phyloP scores from a whole-genome alignment of 1,140 invertebrate species.

The Sitodiplosis mosellana region DNA sequence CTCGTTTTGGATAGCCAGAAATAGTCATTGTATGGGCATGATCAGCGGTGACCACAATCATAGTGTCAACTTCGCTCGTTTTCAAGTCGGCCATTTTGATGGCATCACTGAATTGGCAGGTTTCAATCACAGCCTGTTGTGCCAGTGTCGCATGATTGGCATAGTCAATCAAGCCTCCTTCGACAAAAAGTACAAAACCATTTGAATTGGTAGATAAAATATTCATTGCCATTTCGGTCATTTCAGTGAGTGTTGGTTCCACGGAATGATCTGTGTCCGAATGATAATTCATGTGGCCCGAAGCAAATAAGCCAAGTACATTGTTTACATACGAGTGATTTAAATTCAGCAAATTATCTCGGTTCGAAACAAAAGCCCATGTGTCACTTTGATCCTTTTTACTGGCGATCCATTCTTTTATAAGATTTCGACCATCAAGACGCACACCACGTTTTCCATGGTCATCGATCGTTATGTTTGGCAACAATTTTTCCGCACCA shows the following conservation, averaged over 20 bases:
- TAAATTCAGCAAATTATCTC: too few species aligned
- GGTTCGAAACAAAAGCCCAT: too few species aligned
- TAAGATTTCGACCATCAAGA: constrained; percentile 24
- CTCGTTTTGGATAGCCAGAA: too few species aligned
- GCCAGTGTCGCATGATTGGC: constrained; percentile 49
- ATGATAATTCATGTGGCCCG: constrained; percentile 19
- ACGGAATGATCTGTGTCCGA: constrained; percentile 31
- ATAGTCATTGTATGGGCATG: constrained; percentile 52
- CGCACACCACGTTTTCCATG: constrained; percentile 30
- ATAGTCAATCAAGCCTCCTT: constrained; percentile 52
- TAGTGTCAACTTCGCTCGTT: constrained; percentile 40
- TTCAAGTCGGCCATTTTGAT: constrained; percentile 36
- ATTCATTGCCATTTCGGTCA: constrained; percentile 53
- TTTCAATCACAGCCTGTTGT: constrained; percentile 46
- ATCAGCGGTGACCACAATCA: constrained; percentile 79
- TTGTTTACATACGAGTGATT: too few species aligned
- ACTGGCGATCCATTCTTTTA: constrained; percentile 27
- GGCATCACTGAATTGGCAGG: too few species aligned
- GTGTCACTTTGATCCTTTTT: too few species aligned
- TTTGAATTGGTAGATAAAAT: constrained; percentile 47
- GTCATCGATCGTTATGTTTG: constrained; percentile 22
- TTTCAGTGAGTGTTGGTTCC: constrained; percentile 53
- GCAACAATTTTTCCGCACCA: constrained; percentile 36
- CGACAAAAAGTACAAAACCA: constrained; percentile 44
- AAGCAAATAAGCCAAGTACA: constrained; percentile 36